phyloP scores from a whole-genome alignment of 2,888 invertebrate genomes.

The Caenorhabditis sp. region DNA sequence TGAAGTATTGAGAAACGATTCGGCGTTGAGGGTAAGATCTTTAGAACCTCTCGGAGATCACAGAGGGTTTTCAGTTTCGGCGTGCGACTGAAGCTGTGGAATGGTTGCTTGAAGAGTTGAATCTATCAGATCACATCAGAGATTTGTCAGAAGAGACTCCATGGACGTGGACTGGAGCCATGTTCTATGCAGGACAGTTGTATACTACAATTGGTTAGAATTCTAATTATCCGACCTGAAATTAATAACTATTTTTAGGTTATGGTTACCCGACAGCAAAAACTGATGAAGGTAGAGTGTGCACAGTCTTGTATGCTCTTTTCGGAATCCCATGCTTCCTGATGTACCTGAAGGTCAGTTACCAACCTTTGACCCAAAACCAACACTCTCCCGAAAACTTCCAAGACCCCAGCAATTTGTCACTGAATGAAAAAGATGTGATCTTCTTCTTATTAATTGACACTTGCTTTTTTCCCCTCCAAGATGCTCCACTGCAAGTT shows the following conservation, averaged over 20 bases:
- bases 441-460: conserved; percentile 57
- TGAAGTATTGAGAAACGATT: conserved; percentile 50
- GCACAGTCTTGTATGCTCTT: conserved; percentile 80
- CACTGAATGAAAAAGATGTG: conserved; percentile 34
- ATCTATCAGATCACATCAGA: conserved; percentile 78
- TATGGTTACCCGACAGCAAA: conserved; percentile 80
- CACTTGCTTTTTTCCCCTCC: conserved; percentile 28
- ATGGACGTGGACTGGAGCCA: conserved; percentile 80
- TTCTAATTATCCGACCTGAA: background rate
- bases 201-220: conserved; percentile 82
- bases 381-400: background rate
- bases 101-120: conserved; percentile 81
- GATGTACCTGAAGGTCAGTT: conserved; percentile 75
- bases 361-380: background rate
- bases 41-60: background rate
- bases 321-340: conserved; percentile 82
- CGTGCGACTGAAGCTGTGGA: conserved; percentile 79
- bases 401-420: conserved; percentile 43
- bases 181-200: conserved; percentile 82
- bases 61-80: conserved; percentile 63
- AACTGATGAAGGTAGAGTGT: conserved; percentile 77
- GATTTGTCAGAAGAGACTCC: conserved; percentile 76
- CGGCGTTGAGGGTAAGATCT: conserved; percentile 29
- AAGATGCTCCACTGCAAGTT: conserved; percentile 33
- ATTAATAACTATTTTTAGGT: conserved; percentile 69